These are phyloP conservation scores for Steinernema carpocapsae DNA, from an alignment of 2,888 invertebrate genomes.

Conservation along the genomic window DNA sequence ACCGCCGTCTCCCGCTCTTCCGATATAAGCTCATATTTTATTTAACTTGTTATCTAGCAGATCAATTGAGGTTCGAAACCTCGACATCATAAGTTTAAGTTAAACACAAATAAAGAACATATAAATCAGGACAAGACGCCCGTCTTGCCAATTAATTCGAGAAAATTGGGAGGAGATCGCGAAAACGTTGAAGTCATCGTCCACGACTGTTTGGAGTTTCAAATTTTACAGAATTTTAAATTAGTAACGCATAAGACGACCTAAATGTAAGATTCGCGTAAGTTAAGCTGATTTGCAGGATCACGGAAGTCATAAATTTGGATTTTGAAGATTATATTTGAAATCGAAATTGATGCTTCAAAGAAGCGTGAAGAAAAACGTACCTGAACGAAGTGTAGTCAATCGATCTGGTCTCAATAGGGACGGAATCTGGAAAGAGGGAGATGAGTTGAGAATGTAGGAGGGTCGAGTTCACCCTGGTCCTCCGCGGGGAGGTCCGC, in stretches of 20 bases:
- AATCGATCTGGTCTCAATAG: neutral
- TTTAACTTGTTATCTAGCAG: too few species aligned
- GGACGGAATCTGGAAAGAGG: conserved; percentile 3
- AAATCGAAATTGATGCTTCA: neutral
- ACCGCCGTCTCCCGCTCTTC: too few species aligned
- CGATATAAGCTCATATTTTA: too few species aligned
- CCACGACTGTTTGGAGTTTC: conserved; percentile 31
- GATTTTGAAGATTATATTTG: conserved; percentile 22
- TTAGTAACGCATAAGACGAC: neutral
- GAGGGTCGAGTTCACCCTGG: conserved; percentile 6
- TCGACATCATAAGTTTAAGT: too few species aligned
- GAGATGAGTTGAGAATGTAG: neutral
- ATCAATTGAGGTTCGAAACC: too few species aligned
- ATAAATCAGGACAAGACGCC: conserved; percentile 5
- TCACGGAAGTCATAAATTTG: neutral
- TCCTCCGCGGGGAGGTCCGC: conserved; percentile 34
- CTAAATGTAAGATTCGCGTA: conserved; percentile 25
- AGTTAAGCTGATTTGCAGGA: neutral
- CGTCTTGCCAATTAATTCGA: too few species aligned
- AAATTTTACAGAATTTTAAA: conserved; percentile 10
- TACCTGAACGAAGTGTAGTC: neutral
- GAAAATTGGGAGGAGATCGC: conserved; percentile 30
- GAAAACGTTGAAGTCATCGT: conserved; percentile 32
- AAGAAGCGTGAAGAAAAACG: neutral
- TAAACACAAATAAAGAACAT: too few species aligned